A percentile compares a stretch with the other conserved stretches of the same genome.
Conservation (phyloP, 1,140 invertebrate genomes). For the Zaprionus ornatus region DNA sequence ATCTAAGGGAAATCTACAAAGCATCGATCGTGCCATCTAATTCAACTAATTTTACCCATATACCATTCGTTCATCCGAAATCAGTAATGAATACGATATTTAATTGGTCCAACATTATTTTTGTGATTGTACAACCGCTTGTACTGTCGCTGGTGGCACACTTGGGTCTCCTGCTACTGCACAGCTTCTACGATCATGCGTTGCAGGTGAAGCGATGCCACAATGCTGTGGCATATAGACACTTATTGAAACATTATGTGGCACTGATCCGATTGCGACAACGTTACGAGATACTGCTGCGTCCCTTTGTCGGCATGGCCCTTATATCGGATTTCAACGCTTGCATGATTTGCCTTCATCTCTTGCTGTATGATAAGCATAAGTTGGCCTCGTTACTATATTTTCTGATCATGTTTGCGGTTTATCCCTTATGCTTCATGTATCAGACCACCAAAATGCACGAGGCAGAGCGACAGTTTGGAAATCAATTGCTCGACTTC, state of each 20-base stretch:
- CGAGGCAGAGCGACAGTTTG: conserved; percentile 28
- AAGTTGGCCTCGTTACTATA: neutral
- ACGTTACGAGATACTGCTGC: conserved; percentile 40
- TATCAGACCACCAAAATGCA: conserved; percentile 21
- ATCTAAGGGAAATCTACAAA: neutral
- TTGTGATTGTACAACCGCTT: conserved; percentile 44
- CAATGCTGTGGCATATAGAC: neutral
- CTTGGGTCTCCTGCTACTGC: conserved; percentile 44
- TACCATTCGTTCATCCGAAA: neutral
- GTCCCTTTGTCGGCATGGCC: conserved; percentile 43
- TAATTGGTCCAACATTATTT: neutral
- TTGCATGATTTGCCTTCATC: conserved; percentile 30
- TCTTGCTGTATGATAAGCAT: conserved; percentile 29
- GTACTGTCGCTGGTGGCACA: conserved; percentile 5
- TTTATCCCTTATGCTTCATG: conserved; percentile 34
- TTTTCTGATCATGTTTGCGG: accelerated
- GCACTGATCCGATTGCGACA: conserved; percentile 35
- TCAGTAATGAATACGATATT: neutral
- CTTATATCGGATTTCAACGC: conserved; percentile 2
- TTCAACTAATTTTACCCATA: neutral
- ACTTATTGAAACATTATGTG: conserved; percentile 23
- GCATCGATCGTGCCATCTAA: neutral
- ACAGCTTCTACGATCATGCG: conserved; percentile 27
- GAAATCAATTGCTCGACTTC: conserved; percentile 14
- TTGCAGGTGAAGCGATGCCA: neutral